Evolutionary conservation across 2,888 invertebrate genomes (phyloP), one percentile per base, ranked within the genome.

Genomic region (Crossocerus cetratus): DNA sequence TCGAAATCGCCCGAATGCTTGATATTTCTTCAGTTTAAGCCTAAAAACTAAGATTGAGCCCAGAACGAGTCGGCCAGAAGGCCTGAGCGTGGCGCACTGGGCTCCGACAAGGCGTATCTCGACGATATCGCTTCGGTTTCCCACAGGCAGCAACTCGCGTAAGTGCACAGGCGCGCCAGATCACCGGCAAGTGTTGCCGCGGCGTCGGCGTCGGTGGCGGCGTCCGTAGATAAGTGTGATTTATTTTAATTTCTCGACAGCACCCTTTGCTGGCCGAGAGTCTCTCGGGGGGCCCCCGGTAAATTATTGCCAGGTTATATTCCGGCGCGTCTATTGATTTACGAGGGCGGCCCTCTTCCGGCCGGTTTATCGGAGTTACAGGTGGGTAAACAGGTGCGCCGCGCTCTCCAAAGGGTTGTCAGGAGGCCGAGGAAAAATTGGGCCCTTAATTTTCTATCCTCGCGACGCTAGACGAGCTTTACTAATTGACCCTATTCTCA

Each of bases 171-270:
- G 32, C 2, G n/a, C 11, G 71, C 79, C 85, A 84, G 86, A 87
- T 87, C 87, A 85, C 82, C 83, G 84, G 86, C 81, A 84, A 84
- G 84, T 84, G 32, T n/a, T n/a, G 32, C 32, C 32, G 32, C 8
- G 11, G 8, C 32, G 32, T 2, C 8, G 32, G 32, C n/a, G n/a
- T n/a, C n/a, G n/a, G n/a, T n/a, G 83, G 80, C 72, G 76, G 77
- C 85, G 83, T 83, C 84, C 84, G 84, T 84, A 88, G 89, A 89
- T 89, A 89, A 89, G 84, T 87, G 83, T 88, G 89, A 89, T 89
- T 89, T 89, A 89, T 89, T 86, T 87, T 86, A 87, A 87, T 89
- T 88, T 88, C 84, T 84, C 85, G n/a, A 80, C 71, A 74, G 70
- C 77, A 71, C 78, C 69, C 78, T 66, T 32, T 32, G 32, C 32